Evolutionary conservation across 2,888 invertebrate genomes (phyloP).

Genomic region (Cryptocephalus primarius): DNA sequence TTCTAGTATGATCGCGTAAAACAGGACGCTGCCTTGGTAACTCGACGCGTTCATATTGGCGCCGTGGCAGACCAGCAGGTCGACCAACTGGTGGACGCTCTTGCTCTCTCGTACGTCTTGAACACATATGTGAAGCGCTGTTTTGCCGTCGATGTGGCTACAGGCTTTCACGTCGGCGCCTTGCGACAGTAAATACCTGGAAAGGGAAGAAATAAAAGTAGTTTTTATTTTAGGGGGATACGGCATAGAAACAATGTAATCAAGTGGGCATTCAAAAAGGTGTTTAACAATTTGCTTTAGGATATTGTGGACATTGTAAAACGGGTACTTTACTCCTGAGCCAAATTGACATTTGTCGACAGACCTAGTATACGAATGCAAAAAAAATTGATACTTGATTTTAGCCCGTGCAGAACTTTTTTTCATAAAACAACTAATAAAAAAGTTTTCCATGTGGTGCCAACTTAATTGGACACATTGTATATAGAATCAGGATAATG

Average conservation of each 20-base stretch:
- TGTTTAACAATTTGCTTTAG: too few relatives aligned
- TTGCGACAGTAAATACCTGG: conserved; percentile 16
- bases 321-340: too few relatives aligned
- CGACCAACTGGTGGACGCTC: conserved; percentile 44
- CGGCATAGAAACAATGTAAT: too few relatives aligned
- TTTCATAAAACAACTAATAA: neutral
- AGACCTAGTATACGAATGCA: too few relatives aligned
- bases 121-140: conserved; percentile 51
- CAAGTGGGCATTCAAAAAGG: too few relatives aligned
- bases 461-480: too few relatives aligned
- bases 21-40: conserved; percentile 35
- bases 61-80: conserved; percentile 29
- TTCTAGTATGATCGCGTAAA: conserved; percentile 36
- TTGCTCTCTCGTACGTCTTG: conserved; percentile 42
- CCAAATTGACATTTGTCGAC: too few relatives aligned
- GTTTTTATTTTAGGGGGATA: conserved; percentile 1
- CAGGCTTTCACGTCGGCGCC: conserved; percentile 31
- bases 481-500: too few relatives aligned
- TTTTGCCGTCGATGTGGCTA: conserved; percentile 33
- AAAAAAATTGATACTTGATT: too few relatives aligned
- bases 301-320: too few relatives aligned
- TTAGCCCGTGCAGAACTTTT: too few relatives aligned
- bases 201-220: conserved; percentile 1
- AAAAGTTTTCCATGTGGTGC: too few relatives aligned
- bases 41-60: conserved; percentile 32